Conservation (phyloP, 2,888 invertebrate species). For the Sesia bembeciformis region DNA sequence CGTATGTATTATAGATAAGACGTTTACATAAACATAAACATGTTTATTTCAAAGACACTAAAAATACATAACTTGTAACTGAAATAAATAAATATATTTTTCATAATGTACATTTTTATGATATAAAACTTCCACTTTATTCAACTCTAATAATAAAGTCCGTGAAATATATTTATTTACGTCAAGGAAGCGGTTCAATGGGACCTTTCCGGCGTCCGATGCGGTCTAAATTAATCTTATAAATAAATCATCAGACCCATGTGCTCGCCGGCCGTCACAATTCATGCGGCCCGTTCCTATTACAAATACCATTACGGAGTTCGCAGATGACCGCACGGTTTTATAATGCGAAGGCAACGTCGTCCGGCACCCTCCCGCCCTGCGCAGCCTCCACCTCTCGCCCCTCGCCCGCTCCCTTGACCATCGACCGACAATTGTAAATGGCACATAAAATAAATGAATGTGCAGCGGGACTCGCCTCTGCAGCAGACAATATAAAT, state of each 20-base stretch:
- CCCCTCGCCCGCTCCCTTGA: slow-evolving; percentile 64
- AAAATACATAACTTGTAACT: no score
- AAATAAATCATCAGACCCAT: slow-evolving; percentile 61
- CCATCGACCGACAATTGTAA: slow-evolving; percentile 77
- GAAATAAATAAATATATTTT: no score
- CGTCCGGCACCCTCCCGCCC: slow-evolving; percentile 31
- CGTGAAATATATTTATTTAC: neutral
- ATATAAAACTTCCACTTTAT: no score
- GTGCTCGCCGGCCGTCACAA: slow-evolving; percentile 51
- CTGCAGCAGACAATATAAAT: slow-evolving; percentile 77
- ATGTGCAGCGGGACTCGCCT: slow-evolving; percentile 75
- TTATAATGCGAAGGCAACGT: slow-evolving; percentile 72
- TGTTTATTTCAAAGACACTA: no score
- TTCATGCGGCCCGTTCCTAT: slow-evolving; percentile 58
- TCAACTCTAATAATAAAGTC: neutral
- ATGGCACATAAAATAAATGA: slow-evolving; percentile 77
- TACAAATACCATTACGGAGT: slow-evolving; percentile 69
- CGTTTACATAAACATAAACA: no score
- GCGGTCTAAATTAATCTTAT: slow-evolving; percentile 44
- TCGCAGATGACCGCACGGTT: slow-evolving; percentile 75
- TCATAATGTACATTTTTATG: no score
- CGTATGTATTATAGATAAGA: no score
- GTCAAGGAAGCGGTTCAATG: slow-evolving; percentile 7
- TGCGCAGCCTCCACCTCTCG: slow-evolving; percentile 28
- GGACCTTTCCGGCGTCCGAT: slow-evolving; percentile 11